These are phyloP conservation scores for Todiramphus chloris DNA, from an alignment of 2,113 vertebrate genomes.

Conservation along the genomic window DNA sequence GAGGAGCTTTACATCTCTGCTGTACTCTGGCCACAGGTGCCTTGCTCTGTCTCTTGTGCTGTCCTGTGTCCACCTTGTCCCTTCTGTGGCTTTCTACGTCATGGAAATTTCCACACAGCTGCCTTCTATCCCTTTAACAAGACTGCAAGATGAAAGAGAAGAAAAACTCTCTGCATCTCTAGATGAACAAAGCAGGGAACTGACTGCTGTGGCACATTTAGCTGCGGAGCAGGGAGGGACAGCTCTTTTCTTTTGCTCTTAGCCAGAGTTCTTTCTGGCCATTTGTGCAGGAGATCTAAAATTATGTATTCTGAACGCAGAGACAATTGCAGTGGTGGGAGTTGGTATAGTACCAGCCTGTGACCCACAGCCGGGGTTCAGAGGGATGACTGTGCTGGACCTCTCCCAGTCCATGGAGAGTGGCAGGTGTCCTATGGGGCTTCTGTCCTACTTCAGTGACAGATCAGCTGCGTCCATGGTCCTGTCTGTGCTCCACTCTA, in stretches of 20 bases:
- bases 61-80: neutral
- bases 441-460: neutral
- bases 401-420: rapidly evolving
- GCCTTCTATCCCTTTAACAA: neutral
- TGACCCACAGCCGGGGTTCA: neutral
- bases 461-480: neutral
- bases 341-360: neutral
- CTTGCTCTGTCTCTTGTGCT: neutral
- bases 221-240: neutral
- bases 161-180: neutral
- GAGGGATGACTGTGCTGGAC: too few relatives aligned
- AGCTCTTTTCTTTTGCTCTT: neutral
- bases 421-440: neutral
- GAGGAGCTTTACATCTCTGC: neutral
- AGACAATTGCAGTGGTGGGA: neutral
- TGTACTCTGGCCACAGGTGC: neutral
- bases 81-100: neutral
- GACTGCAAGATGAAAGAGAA: neutral
- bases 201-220: neutral
- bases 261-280: neutral
- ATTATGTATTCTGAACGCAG: neutral
- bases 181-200: neutral
- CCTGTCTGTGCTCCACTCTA: neutral
- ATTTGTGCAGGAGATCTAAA: neutral
- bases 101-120: neutral